Evolutionary conservation across 2,113 vertebrate species (phyloP).

Genomic region (Oryzias woworae): DNA sequence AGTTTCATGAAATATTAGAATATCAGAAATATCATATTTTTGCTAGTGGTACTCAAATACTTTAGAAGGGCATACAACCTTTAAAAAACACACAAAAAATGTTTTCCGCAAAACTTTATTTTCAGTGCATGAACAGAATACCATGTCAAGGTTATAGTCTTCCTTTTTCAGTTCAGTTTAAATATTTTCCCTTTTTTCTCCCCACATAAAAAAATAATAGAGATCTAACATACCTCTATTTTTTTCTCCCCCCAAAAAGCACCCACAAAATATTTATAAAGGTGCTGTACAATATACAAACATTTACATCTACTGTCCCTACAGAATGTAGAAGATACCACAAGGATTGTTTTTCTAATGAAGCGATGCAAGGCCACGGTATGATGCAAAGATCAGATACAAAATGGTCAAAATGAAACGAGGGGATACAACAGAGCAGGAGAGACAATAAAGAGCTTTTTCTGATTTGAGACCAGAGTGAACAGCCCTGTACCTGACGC

Average conservation of each 20-base stretch:
- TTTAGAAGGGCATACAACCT: background rate
- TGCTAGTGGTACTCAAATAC: too few species aligned
- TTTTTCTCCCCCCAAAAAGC: slow-evolving; percentile 62
- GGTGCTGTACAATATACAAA: slow-evolving; percentile 99
- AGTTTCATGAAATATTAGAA: too few species aligned
- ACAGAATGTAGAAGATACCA: slow-evolving; percentile 79
- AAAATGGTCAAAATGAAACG: slow-evolving; percentile 36
- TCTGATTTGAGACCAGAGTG: slow-evolving; percentile 32
- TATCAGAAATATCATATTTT: too few species aligned
- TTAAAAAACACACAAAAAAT: slow-evolving; percentile 18
- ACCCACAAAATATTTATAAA: slow-evolving; percentile 89
- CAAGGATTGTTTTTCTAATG: slow-evolving; percentile 70
- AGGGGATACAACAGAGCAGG: slow-evolving; percentile 34
- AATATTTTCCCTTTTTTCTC: slow-evolving; percentile 74
- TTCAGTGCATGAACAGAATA: slow-evolving; percentile 81
- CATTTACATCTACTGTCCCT: slow-evolving; percentile 89
- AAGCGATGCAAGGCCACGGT: slow-evolving; percentile 87
- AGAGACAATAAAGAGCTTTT: slow-evolving; percentile 23
- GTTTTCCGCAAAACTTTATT: slow-evolving; percentile 74
- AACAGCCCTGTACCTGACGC: slow-evolving; percentile 36
- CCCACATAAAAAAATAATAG: slow-evolving; percentile 99
- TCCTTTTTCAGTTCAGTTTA: slow-evolving; percentile 66
- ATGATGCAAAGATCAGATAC: slow-evolving; percentile 62
- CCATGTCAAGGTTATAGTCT: slow-evolving; percentile 70
- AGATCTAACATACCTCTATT: slow-evolving; percentile 83